Base-by-base conservation (phyloP, 2,797 vertebrate species). In the Carapus acus region DNA sequence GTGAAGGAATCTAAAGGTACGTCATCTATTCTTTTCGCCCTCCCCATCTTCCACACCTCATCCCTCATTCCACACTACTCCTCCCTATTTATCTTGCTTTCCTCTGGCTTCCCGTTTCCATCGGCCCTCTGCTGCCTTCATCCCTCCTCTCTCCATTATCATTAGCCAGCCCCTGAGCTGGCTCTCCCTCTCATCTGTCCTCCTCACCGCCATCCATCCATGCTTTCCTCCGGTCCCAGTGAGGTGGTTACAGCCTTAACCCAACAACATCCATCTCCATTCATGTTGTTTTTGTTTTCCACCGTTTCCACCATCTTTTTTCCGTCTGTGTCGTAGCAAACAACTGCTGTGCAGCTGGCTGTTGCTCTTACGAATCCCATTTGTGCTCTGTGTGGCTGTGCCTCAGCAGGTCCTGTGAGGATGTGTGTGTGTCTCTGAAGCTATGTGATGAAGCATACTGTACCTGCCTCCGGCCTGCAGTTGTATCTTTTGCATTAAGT, bases 341-440 rank as follows among this genome's bases (percentile, higher is more conserved):
- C 49, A 66, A 65, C 45, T 65, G 71, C 58, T 71, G 58, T 66
- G 58, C 61, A 58, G 71, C 50, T 67, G 58, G 49, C 70, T 61
- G 62, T 64, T 64, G 63, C 58, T 44, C 58, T 65, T 37, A 74
- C 65, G 58, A 70, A 78, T 65, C 73, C 60, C 71, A 58, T 47
- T 40, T 51, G 27, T 22, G 53, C 37, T 37, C 5, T 37, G 45
- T 41, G 14, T 13, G 7, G 20, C 1, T 41, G 36, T 54, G 38
- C 41, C 11, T 15, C 34, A 36, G 34, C 34, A 36, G 34, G 13
- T 20, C 39, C 34, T 43, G 17, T 46, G 2, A n/a, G 44, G 20
- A 2, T 44, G 44, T 31, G n/a, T 46, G 18, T 22, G 19, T 34
- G 5, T 42, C 9, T 27, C 13, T 11, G n/a, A 15, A 7, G 14